Percentiles rank a stretch among this genome's conserved stretches.
These are phyloP conservation scores for Hippopotamyrus pictus DNA, from an alignment of 2,797 vertebrate genomes.

Conservation along the genomic window DNA sequence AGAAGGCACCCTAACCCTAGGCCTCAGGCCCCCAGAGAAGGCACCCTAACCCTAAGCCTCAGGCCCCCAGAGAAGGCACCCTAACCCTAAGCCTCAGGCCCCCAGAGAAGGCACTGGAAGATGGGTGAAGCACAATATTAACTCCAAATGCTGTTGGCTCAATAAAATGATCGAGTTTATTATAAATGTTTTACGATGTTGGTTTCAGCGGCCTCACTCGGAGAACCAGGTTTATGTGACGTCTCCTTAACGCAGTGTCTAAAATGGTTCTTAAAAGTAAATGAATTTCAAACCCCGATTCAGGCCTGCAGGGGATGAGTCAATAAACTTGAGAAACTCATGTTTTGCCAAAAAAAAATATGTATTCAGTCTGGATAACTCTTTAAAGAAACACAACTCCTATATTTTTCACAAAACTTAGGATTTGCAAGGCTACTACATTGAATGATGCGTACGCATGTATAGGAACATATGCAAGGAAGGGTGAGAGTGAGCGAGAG, in stretches of 20 bases:
- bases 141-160: background rate
- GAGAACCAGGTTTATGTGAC: background rate
- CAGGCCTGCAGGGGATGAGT: background rate
- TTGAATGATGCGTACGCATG: background rate
- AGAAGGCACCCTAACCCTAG: background rate
- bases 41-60: no score
- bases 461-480: background rate
- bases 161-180: background rate
- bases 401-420: background rate
- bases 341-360: background rate
- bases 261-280: background rate
- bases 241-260: background rate
- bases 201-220: background rate
- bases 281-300: background rate
- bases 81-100: background rate
- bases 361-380: conserved; percentile 1
- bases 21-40: no score
- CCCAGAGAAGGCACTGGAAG: background rate
- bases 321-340: background rate
- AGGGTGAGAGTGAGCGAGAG: background rate
- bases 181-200: background rate
- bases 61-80: no score
- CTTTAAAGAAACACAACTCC: background rate
- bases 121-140: background rate
- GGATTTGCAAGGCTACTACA: background rate